Conservation (phyloP, 2,797 vertebrate species). For the Gymnothorax javanicus region DNA sequence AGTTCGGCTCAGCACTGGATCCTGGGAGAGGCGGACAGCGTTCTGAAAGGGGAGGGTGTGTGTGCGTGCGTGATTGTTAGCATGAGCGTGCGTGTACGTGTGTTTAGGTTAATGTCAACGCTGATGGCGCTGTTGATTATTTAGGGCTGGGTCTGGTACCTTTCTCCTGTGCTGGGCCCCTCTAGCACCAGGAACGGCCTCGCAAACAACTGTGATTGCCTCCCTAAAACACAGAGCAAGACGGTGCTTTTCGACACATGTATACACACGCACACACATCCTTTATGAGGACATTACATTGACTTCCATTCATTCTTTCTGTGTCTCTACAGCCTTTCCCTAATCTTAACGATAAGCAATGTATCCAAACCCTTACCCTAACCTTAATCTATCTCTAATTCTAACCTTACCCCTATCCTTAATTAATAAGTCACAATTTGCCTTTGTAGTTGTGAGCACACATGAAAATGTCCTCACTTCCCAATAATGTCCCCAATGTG, state of each 20-base stretch:
- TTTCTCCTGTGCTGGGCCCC: constrained; percentile 91
- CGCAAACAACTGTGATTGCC: constrained; percentile 94
- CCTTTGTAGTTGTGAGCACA: too few species aligned
- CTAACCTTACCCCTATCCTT: too few species aligned
- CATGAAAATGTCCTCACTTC: too few species aligned
- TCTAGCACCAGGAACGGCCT: constrained; percentile 93
- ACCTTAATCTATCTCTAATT: too few species aligned
- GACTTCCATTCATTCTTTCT: too few species aligned
- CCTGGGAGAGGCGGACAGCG: background rate
- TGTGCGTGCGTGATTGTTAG: background rate
- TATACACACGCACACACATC: background rate
- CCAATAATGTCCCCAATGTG: too few species aligned
- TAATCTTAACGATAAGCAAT: too few species aligned
- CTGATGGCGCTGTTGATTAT: background rate
- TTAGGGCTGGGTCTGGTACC: constrained; percentile 67
- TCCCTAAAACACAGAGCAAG: constrained; percentile 75
- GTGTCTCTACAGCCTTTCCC: too few species aligned
- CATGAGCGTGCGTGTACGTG: too few species aligned
- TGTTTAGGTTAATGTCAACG: background rate
- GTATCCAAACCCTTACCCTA: too few species aligned
- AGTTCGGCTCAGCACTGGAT: background rate
- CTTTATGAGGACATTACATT: too few species aligned
- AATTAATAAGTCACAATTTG: too few species aligned
- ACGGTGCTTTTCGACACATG: background rate
- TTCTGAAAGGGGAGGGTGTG: background rate